phyloP scores from a whole-genome alignment of 1,140 invertebrate genomes.

The Phenacoccus solenopsis region DNA sequence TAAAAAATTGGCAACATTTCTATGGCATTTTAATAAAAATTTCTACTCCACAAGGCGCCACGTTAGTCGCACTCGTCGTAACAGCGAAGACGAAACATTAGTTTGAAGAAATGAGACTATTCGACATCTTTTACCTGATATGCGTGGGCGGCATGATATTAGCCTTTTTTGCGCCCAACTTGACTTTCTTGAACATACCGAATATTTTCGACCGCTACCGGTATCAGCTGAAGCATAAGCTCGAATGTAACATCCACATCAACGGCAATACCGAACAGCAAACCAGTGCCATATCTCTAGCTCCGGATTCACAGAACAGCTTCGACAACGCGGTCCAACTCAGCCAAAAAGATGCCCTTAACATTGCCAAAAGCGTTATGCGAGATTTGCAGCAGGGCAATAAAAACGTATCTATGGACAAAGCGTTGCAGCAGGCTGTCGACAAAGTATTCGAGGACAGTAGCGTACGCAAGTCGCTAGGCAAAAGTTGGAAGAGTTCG shows the following conservation, averaged over 20 bases:
- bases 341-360: neutral
- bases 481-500: neutral
- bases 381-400: neutral
- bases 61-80: neutral
- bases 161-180: neutral
- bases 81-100: no score
- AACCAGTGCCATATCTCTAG: neutral
- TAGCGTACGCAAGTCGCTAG: neutral
- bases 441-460: neutral
- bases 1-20: neutral
- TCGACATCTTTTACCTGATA: neutral
- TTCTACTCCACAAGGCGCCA: neutral
- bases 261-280: neutral
- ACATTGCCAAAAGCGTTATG: neutral
- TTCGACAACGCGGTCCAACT: neutral
- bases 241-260: neutral
- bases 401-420: no score
- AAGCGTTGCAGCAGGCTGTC: neutral
- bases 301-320: neutral
- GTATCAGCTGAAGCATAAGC: neutral
- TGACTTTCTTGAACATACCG: neutral
- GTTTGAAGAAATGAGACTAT: neutral
- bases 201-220: neutral
- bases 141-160: neutral
- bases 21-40: neutral